Base-by-base conservation (phyloP, 1,140 invertebrate species). In the Solenopsis invicta region DNA sequence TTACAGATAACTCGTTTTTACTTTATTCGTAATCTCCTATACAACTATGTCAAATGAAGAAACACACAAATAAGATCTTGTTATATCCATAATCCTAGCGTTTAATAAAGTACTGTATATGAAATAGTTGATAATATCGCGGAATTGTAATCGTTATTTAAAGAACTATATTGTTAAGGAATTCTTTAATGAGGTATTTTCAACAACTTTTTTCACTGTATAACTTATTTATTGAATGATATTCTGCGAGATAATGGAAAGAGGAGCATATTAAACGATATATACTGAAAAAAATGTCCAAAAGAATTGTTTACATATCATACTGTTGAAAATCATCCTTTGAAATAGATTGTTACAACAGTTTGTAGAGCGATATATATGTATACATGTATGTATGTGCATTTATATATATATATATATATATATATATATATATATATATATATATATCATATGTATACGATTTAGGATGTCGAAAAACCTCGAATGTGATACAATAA, bases 91-190 rank as follows among this genome's bases (percentile, higher is more conserved):
- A 74, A 50, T 89, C 12, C 48, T 77, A 77, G 64, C 75, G 59
- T 74, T 66, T 62, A 76, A 89, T 77, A 87, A 67, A 92, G 85
- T 87, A 90, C 88, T 92, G 87, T 93, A 91, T 81, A 71, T 71
- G 64, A 37, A 71, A 77, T 90, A 93, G 90, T 89, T 12, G 64
- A 81, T 90, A 90, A 75, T 56, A 91, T 91, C 90, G 89, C 88
- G 89, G 89, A 29, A 92, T 91, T 92, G 89, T 91, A 92, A 88
- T 91, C 91, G 89, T 93, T 92, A 92, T 90, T 88, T 87, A 89
- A 87, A 54, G 56, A 34, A 21, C 48, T 90, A 75, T 75, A 52
- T 87, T 89, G 61, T 81, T 80, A 67, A 72, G 76, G 77, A 89
- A 85, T 82, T 50, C 71, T 86, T 89, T 84, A 85, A 59, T 59